These are phyloP conservation scores for Amphilophus citrinellus DNA, from an alignment of 2,113 vertebrate genomes.

Conservation along the genomic window DNA sequence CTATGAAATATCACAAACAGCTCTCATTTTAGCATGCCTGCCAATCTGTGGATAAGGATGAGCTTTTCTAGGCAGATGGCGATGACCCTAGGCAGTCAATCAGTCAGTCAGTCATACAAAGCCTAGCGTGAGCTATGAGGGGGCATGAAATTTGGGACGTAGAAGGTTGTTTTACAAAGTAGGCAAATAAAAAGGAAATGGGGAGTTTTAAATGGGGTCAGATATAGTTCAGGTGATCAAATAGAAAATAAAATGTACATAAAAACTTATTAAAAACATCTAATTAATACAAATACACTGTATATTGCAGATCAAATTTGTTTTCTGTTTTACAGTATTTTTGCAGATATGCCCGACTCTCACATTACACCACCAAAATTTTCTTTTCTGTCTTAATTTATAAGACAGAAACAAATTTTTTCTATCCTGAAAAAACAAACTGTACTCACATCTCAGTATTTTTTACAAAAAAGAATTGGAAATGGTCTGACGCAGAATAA, in stretches of 20 bases:
- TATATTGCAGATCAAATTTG: neutral
- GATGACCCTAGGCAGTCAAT: constrained; percentile 63
- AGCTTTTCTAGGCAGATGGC: constrained; percentile 66
- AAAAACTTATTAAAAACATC: neutral
- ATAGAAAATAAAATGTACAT: neutral
- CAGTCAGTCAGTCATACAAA: constrained; percentile 52
- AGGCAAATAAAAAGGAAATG: neutral
- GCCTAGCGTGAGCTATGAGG: constrained; percentile 19
- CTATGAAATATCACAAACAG: constrained; percentile 27
- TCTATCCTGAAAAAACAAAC: neutral
- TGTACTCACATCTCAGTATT: neutral
- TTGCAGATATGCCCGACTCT: neutral
- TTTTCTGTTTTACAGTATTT: neutral
- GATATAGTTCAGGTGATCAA: neutral
- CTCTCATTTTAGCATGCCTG: neutral
- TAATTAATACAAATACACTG: neutral
- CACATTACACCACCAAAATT: neutral
- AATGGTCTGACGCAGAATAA: neutral
- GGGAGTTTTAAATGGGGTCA: neutral
- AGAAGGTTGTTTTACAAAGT: constrained; percentile 21
- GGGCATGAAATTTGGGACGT: neutral
- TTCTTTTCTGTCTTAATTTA: neutral
- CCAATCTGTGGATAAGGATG: constrained; percentile 54
- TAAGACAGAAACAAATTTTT: neutral
- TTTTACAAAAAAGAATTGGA: neutral